A percentile compares a stretch with the other conserved stretches of the same genome.
phyloP scores from a whole-genome alignment of 2,797 vertebrate genomes.

The Cuniculus paca region DNA sequence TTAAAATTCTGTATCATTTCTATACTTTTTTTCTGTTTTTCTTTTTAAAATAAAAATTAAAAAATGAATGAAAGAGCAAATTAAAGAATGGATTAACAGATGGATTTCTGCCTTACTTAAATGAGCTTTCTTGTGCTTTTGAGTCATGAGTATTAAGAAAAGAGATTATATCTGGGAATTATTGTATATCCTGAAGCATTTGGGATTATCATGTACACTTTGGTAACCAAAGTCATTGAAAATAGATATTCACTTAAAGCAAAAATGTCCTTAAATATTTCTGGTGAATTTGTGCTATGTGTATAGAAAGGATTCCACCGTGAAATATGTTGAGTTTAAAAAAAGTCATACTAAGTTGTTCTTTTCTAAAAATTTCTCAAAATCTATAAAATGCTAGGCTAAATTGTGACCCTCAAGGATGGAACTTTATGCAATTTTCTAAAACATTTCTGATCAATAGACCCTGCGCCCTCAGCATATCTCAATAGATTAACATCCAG shows the following conservation, averaged over 20 bases:
- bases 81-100: not conserved
- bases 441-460: not conserved
- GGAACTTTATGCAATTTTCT: not conserved
- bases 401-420: not conserved
- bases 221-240: constrained; percentile 49
- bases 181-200: constrained; percentile 25
- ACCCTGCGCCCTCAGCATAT: not conserved
- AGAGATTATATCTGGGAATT: not conserved
- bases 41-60: too few relatives aligned
- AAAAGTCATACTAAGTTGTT: not conserved
- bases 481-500: not conserved
- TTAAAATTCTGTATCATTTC: too few relatives aligned
- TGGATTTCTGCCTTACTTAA: constrained; percentile 16
- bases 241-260: constrained; percentile 45
- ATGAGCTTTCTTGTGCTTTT: constrained; percentile 1
- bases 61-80: not conserved
- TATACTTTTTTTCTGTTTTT: too few relatives aligned
- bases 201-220: not conserved
- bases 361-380: not conserved
- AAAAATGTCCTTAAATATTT: not conserved
- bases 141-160: not conserved
- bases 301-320: not conserved
- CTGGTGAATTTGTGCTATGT: not conserved
- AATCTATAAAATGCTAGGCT: not conserved
- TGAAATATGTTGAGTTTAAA: not conserved